Percentiles rank a stretch among this genome's conserved stretches.
phyloP scores from a whole-genome alignment of 2,888 invertebrate genomes.

The Magallana nippona region DNA sequence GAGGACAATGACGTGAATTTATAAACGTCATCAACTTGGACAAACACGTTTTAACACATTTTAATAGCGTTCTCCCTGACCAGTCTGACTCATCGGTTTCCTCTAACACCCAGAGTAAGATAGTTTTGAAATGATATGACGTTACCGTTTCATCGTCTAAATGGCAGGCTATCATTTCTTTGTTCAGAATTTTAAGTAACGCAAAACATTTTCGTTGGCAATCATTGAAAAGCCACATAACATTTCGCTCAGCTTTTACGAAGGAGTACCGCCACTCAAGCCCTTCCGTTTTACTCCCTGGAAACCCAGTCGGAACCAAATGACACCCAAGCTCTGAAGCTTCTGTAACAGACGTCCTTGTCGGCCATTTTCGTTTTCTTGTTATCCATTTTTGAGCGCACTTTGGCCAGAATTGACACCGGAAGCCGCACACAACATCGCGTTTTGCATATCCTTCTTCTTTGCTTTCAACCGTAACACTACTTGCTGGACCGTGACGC shows the following conservation, averaged over 20 bases:
- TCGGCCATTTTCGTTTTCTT: neutral
- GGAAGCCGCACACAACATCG: neutral
- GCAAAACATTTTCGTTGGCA: neutral
- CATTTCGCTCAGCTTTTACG: conserved; percentile 3
- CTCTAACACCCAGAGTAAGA: neutral
- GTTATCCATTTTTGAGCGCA: neutral
- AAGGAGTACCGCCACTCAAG: conserved; percentile 35
- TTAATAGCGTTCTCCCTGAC: neutral
- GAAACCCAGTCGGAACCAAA: conserved; percentile 34
- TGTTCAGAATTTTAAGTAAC: neutral
- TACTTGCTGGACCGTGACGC: conserved; percentile 11
- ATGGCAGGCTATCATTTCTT: neutral
- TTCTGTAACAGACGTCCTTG: neutral
- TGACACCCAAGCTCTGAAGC: neutral
- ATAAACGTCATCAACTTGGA: neutral
- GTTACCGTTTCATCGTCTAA: neutral
- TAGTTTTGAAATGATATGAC: neutral
- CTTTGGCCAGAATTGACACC: neutral
- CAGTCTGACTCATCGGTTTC: neutral
- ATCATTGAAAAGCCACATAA: conserved; percentile 14
- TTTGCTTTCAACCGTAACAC: neutral
- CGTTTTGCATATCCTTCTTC: neutral
- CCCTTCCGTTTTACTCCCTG: conserved; percentile 18
- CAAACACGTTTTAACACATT: neutral
- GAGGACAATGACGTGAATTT: neutral